phyloP scores from a whole-genome alignment of 2,113 vertebrate species.

The Melozone crissalis region DNA sequence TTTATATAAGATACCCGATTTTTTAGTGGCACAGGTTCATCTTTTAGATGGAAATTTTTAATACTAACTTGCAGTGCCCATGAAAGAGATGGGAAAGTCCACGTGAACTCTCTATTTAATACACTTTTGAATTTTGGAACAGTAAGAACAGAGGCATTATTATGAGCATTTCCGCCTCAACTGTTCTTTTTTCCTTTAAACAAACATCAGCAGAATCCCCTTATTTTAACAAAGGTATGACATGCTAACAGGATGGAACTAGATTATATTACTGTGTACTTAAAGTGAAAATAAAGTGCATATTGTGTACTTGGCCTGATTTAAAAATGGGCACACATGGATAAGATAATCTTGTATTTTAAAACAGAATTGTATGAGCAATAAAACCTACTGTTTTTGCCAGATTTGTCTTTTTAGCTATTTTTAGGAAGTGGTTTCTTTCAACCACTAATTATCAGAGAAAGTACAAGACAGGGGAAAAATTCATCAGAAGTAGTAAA shows the following conservation, averaged over 20 bases:
- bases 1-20: constrained; percentile 23
- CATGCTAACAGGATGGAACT: background rate
- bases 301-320: background rate
- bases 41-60: constrained; percentile 16
- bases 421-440: constrained; percentile 38
- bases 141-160: constrained; percentile 14
- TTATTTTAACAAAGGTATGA: constrained; percentile 1
- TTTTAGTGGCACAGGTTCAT: constrained; percentile 21
- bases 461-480: background rate
- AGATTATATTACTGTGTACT: background rate
- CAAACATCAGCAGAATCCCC: background rate
- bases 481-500: background rate
- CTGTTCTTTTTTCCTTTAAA: background rate
- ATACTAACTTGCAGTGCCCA: background rate
- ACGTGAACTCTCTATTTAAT: background rate
- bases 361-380: background rate
- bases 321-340: background rate
- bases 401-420: background rate
- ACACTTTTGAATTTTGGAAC: constrained; percentile 11
- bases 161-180: background rate
- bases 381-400: background rate
- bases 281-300: constrained; percentile 25
- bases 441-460: background rate
- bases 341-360: background rate
- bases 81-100: background rate